A percentile compares a stretch with the other conserved stretches of the same genome.
phyloP scores from a whole-genome alignment of 2,797 vertebrate genomes.

The Amniataba percoides region DNA sequence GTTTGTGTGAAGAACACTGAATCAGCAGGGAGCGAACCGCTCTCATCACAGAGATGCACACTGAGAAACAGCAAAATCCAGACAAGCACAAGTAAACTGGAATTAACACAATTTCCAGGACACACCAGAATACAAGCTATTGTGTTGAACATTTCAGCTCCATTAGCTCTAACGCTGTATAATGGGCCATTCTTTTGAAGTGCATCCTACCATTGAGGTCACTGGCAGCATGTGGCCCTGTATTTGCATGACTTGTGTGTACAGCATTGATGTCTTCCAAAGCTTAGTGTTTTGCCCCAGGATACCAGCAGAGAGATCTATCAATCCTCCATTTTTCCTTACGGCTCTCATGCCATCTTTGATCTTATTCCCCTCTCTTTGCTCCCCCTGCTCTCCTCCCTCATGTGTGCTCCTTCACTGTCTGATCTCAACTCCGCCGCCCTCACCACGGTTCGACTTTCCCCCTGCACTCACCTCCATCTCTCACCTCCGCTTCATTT shows the following conservation, averaged over 20 bases:
- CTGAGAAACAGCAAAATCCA: slow-evolving; percentile 4
- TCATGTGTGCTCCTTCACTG: slow-evolving; percentile 12
- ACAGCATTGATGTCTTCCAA: slow-evolving; percentile 50
- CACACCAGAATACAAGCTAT: slow-evolving; percentile 11
- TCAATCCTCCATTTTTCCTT: slow-evolving; percentile 29
- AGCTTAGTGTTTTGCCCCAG: slow-evolving; percentile 16
- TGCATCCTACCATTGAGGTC: slow-evolving; percentile 9
- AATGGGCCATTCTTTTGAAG: slow-evolving; percentile 36
- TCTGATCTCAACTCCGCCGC: slow-evolving; percentile 23
- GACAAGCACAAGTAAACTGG: slow-evolving; percentile 28
- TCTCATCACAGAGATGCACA: slow-evolving; percentile 40
- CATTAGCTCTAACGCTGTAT: slow-evolving; percentile 3
- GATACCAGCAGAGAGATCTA: slow-evolving; percentile 27
- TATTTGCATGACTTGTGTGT: slow-evolving; percentile 23
- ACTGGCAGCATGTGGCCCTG: neutral
- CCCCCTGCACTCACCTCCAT: neutral
- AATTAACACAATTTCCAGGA: slow-evolving; percentile 12
- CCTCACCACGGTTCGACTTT: neutral
- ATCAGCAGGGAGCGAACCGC: slow-evolving; percentile 23
- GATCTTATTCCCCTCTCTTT: slow-evolving; percentile 40
- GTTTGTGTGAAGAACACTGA: slow-evolving; percentile 47
- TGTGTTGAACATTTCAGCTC: slow-evolving; percentile 44
- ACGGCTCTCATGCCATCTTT: slow-evolving; percentile 30
- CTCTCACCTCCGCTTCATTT: slow-evolving; percentile 9
- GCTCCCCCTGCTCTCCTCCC: slow-evolving; percentile 12